Evolutionary conservation across 2,797 vertebrate genomes (phyloP), one percentile per base, ranked within the genome.

Genomic region (Sebastes vulpes): DNA sequence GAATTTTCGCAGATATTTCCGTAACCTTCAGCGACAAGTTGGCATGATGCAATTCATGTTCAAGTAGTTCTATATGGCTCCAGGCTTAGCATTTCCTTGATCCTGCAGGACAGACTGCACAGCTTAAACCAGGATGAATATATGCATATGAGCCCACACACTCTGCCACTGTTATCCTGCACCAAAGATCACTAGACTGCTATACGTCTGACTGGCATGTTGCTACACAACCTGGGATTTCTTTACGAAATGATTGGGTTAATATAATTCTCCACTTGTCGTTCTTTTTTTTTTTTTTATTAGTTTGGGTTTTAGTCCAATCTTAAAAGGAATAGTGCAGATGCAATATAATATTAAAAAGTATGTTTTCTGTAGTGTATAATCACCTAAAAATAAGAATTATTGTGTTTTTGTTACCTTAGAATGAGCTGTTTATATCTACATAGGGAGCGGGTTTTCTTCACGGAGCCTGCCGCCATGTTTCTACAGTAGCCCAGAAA

Each of bases 51-150:
- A 60, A 38, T 46, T 77, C 56, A 29, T 29, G 4, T 65, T 53
- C 18, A 61, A 16, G 25, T 28, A n/a, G 5, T 18, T 16, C 42
- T 70, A 18, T 29, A 20, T 52, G 38, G 21, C 50, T 59, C 4
- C n/a, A 38, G 65, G 68, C 54, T 67, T 72, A 69, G 48, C 2
- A 6, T 31, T 59, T n/a, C 56, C 58, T 48, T 63, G 38, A 72
- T 78, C 64, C 59, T 6, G 0, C 18, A 9, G 23, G 18, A 32
- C 57, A 61, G 12, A 67, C 48, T 38, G 48, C 8, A 52, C 6
- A 69, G 6, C 56, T 58, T 35, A 66, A 16, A 66, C n/a, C 10
- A 23, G 2, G 9, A 21, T 29, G 32, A 50, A 68, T 25, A 29
- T 9, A 68, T 56, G 18, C 11, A 31, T 5, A 32, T 9, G n/a